Evolutionary conservation across 2,113 vertebrate species (phyloP).

Genomic region (Centrocercus urophasianus): DNA sequence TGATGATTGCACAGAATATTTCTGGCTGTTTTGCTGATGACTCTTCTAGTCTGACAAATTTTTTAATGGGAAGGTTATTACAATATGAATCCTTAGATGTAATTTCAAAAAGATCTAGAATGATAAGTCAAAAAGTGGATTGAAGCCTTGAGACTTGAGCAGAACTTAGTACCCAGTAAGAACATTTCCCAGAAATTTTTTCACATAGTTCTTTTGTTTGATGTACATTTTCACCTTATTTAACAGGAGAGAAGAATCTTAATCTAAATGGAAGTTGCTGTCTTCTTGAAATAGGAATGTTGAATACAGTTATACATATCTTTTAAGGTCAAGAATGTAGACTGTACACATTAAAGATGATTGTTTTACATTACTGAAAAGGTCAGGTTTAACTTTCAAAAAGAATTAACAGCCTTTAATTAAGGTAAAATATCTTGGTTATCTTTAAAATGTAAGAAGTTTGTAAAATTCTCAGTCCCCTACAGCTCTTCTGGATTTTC

Average conservation of each 20-base stretch:
- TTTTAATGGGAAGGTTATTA: neutral
- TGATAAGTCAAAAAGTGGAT: neutral
- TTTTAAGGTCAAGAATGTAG: neutral
- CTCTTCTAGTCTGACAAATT: neutral
- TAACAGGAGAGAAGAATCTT: neutral
- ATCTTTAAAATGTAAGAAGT: neutral
- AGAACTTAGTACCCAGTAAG: neutral
- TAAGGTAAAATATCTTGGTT: neutral
- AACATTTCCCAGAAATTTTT: neutral
- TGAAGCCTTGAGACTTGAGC: neutral
- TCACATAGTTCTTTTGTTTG: neutral
- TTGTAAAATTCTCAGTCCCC: neutral
- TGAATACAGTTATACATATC: neutral
- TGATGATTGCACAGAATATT: neutral
- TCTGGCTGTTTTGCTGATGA: neutral
- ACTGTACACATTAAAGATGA: neutral
- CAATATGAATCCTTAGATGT: neutral
- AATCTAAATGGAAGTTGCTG: neutral
- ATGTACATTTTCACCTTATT: neutral
- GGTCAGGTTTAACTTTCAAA: neutral
- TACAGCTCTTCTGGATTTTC: neutral
- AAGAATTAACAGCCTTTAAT: neutral
- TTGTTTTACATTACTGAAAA: conserved; percentile 5
- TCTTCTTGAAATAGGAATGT: neutral
- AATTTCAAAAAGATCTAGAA: neutral